Evolutionary conservation across 2,888 invertebrate genomes (phyloP).

Genomic region (Didymodactylos carnosus): DNA sequence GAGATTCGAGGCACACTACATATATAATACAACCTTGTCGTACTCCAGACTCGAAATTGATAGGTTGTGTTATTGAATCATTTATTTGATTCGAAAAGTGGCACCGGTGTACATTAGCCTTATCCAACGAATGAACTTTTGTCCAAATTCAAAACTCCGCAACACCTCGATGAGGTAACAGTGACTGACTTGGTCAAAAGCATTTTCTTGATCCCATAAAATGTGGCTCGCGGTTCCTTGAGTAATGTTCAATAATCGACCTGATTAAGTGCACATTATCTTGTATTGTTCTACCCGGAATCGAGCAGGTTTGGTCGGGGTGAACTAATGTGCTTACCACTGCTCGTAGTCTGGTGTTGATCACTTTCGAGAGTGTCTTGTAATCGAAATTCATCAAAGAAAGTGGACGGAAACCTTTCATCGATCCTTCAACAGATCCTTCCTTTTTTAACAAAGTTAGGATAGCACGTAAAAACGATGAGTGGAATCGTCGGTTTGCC

Average conservation of each 20-base stretch:
- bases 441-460: neutral
- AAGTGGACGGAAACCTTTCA: neutral
- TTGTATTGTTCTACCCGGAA: neutral
- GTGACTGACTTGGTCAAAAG: constrained; percentile 18
- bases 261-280: neutral
- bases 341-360: neutral
- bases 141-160: constrained; percentile 17
- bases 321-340: neutral
- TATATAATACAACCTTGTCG: constrained; percentile 7
- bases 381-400: neutral
- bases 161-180: constrained; percentile 17
- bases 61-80: neutral
- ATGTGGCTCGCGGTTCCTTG: constrained; percentile 8
- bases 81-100: neutral
- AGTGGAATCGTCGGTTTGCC: neutral
- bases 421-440: neutral
- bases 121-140: constrained; percentile 17
- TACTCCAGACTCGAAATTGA: constrained; percentile 4
- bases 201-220: constrained; percentile 19
- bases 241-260: neutral
- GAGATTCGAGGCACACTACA: constrained; percentile 10
- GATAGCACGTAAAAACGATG: neutral
- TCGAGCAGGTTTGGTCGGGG: neutral
- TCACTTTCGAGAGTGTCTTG: neutral
- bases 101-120: constrained; percentile 16